phyloP scores from a whole-genome alignment of 2,113 vertebrate species.

The Gracilinanus agilis region DNA sequence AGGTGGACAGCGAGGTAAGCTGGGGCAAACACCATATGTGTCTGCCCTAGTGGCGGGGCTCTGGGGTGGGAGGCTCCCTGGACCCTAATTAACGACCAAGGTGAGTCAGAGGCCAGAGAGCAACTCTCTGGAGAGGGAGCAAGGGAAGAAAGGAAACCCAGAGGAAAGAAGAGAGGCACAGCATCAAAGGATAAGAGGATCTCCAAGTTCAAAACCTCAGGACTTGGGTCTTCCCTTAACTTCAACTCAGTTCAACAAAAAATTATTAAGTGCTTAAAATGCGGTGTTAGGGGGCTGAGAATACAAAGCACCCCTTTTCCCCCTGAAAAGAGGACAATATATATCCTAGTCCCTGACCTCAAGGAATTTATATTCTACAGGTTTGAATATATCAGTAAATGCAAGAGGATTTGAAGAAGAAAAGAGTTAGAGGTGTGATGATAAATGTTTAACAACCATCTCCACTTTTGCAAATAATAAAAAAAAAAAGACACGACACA shows the following conservation, averaged over 20 bases:
- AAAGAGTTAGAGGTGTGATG: neutral
- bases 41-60: constrained; percentile 52
- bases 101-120: fast-evolving
- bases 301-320: neutral
- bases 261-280: neutral
- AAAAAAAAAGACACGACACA: too few relatives aligned
- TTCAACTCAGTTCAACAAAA: neutral
- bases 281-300: neutral
- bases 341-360: neutral
- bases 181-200: neutral
- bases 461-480: too few relatives aligned
- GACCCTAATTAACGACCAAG: neutral
- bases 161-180: neutral
- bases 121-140: neutral
- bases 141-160: neutral
- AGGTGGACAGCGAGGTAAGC: constrained; percentile 73
- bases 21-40: constrained; percentile 73
- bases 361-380: neutral
- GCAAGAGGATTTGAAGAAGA: neutral
- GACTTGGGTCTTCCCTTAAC: neutral
- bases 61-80: neutral
- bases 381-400: neutral
- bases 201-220: neutral
- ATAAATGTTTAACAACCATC: neutral
- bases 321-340: neutral